Evolutionary conservation across 2,113 vertebrate species (phyloP), one percentile per base, ranked within the genome.

Genomic region (Chaetops frenatus): DNA sequence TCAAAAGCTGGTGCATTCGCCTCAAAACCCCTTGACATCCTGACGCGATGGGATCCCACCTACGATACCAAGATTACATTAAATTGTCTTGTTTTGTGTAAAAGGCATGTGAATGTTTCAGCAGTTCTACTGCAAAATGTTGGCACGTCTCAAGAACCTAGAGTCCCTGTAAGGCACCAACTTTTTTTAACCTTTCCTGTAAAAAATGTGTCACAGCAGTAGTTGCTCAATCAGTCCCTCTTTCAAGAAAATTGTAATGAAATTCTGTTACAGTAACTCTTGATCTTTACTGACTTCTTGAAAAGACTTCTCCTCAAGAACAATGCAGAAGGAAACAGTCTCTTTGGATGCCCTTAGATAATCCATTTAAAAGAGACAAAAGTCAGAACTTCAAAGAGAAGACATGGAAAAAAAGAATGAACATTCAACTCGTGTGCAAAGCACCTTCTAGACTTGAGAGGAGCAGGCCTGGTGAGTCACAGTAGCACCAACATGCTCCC

Each of bases 41-140:
- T 99, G 87, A 99, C 99, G 81, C 99, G 99, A 96, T 99, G 99
- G n/a, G 99, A 99, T 86, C 99, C 99, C 65, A 99, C 99, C 99
- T 99, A 88, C 38, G 48, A 94, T 11, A 86, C 29, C 58, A 92
- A 95, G 78, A 89, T 62, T 10, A 58, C 6, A 76, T 58, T 35
- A 56, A 79, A 86, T 27, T 56, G 33, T 19, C 16, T 65, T 57
- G 14, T 28, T 94, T 57, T 28, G 12, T 66, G 19, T 40, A 51
- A 74, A 82, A 88, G 24, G 17, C 25, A 76, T 4, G 3, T 7
- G 69, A 65, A 58, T 4, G 2, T 57, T 96, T 54, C 50, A 78
- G 35, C 25, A 74, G 8, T 28, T 87, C 38, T 60, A 38, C 0
- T 47, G n/a, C 29, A 81, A 70, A 69, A 77, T 25, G 15, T 15